Percentiles rank a stretch among this genome's conserved stretches.
These are phyloP conservation scores for Leucophora obtusa DNA, from an alignment of 2,888 invertebrate species.

Conservation along the genomic window DNA sequence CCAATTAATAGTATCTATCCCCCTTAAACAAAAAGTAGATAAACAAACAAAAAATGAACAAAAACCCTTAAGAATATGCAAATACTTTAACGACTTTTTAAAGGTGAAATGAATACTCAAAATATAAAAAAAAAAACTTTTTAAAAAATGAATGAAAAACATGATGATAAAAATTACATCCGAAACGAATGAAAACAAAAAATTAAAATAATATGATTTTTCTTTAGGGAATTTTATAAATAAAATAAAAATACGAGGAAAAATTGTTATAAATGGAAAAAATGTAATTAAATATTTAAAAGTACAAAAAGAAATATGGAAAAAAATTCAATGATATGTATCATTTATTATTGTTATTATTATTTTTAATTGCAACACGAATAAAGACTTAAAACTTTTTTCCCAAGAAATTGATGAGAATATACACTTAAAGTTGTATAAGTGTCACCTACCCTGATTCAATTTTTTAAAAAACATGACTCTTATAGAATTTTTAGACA, in stretches of 20 bases:
- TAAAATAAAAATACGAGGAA: slow-evolving; percentile 16
- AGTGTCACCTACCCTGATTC: too few relatives aligned
- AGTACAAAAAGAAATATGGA: neutral
- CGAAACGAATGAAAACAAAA: neutral
- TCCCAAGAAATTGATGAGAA: too few relatives aligned
- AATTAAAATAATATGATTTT: slow-evolving; percentile 22
- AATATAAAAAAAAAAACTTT: slow-evolving; percentile 30
- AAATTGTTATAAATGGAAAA: slow-evolving; percentile 16
- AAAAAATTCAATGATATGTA: neutral
- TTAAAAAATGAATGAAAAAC: slow-evolving; percentile 13
- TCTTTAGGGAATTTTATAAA: slow-evolving; percentile 33
- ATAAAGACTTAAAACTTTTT: too few relatives aligned
- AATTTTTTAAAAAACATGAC: too few relatives aligned
- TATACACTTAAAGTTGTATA: too few relatives aligned
- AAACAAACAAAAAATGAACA: slow-evolving; percentile 55
- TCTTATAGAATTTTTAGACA: too few relatives aligned
- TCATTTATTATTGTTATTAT: too few relatives aligned
- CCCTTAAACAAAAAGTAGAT: too few relatives aligned
- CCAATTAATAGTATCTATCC: too few relatives aligned
- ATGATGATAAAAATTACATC: slow-evolving; percentile 35
- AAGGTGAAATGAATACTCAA: slow-evolving; percentile 73
- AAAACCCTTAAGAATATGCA: slow-evolving; percentile 72
- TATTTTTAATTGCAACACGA: too few relatives aligned
- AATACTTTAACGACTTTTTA: slow-evolving; percentile 76
- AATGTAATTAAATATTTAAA: slow-evolving; percentile 31